Evolutionary conservation across 2,888 invertebrate genomes (phyloP).

Genomic region (Yponomeuta plumbellus): DNA sequence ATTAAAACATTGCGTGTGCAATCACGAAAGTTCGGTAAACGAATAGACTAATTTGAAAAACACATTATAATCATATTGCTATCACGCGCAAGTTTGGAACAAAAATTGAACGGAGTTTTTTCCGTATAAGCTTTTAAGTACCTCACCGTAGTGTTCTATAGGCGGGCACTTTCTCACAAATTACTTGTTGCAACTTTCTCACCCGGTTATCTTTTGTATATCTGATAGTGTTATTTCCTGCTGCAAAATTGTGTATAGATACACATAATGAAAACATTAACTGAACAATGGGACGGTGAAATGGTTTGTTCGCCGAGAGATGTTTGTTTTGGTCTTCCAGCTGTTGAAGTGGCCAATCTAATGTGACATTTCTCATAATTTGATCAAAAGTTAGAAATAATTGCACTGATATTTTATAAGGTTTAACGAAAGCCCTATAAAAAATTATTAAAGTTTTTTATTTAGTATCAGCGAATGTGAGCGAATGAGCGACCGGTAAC

Average conservation of each 20-base stretch:
- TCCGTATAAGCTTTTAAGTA: neutral
- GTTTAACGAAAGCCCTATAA: too few species aligned
- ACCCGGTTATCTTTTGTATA: constrained; percentile 9
- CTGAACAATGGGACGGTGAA: neutral
- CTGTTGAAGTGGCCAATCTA: neutral
- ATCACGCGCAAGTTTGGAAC: too few species aligned
- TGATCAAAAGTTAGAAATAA: too few species aligned
- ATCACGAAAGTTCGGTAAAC: too few species aligned
- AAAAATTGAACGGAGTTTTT: neutral
- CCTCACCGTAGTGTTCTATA: neutral
- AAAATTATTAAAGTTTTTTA: too few species aligned
- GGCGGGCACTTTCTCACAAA: constrained; percentile 8
- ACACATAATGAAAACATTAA: constrained; percentile 10
- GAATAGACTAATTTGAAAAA: too few species aligned
- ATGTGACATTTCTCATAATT: too few species aligned
- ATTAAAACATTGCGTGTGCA: too few species aligned
- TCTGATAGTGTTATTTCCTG: constrained; percentile 13
- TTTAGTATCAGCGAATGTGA: too few species aligned
- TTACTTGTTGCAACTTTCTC: constrained; percentile 13
- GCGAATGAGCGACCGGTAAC: too few species aligned
- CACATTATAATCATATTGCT: too few species aligned
- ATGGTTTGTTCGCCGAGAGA: neutral
- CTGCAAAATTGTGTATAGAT: constrained; percentile 10
- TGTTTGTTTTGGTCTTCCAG: neutral
- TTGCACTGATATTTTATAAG: too few species aligned